phyloP scores from a whole-genome alignment of 2,888 invertebrate species.

The Anticlea derivata region DNA sequence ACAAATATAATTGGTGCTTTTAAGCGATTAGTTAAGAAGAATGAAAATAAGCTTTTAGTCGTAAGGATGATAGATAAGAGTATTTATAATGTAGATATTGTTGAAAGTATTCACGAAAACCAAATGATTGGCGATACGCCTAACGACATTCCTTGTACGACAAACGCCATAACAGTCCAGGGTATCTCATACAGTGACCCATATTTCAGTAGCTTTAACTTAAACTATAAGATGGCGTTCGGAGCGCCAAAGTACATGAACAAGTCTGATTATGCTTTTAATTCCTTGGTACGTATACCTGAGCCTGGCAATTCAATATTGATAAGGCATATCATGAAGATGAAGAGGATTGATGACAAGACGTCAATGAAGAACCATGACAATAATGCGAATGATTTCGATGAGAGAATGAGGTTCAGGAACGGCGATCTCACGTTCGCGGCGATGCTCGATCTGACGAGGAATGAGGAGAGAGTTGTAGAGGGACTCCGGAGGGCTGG shows the following conservation, averaged over 20 bases:
- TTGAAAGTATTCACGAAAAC: conserved; percentile 85
- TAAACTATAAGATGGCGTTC: conserved; percentile 83
- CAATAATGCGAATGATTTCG: conserved; percentile 64
- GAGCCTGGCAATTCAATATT: conserved; percentile 67
- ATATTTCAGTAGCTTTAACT: conserved; percentile 85
- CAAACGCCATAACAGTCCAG: conserved; percentile 85
- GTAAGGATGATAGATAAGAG: conserved; percentile 83
- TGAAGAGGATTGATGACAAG: conserved; percentile 50
- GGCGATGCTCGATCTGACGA: conserved; percentile 71
- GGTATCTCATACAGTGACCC: conserved; percentile 85
- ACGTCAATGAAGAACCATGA: conserved; percentile 73
- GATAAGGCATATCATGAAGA: conserved; percentile 35
- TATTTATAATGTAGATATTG: conserved; percentile 84
- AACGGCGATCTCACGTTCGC: conserved; percentile 80
- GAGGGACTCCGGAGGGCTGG: conserved; percentile 52
- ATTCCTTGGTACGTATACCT: conserved; percentile 83
- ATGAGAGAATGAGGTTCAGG: conserved; percentile 61
- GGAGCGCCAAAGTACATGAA: conserved; percentile 83
- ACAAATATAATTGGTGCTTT: conserved; percentile 85
- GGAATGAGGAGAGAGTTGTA: conserved; percentile 60
- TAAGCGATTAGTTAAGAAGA: conserved; percentile 80
- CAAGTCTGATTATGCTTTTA: conserved; percentile 86
- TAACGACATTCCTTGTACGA: conserved; percentile 84
- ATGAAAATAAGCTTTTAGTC: conserved; percentile 83
- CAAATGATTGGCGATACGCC: conserved; percentile 84